Conservation (phyloP, 2,113 vertebrate species). For the Blennius ocellaris region DNA sequence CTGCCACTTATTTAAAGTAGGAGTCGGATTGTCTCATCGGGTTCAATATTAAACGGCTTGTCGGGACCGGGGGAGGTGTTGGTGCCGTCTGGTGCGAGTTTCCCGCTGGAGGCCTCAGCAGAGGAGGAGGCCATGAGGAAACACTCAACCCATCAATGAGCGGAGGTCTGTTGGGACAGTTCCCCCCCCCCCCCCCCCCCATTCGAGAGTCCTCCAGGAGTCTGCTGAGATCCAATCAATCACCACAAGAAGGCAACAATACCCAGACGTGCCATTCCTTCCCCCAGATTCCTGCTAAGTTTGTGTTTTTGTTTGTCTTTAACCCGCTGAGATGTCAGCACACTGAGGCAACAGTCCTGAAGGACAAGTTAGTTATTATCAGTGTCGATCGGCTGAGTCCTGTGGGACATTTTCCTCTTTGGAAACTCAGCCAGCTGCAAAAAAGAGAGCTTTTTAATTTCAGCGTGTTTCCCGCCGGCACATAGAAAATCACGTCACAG, state of each 20-base stretch:
- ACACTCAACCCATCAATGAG: constrained; percentile 68
- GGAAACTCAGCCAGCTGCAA: background rate
- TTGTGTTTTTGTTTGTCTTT: constrained; percentile 55
- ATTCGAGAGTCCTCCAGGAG: constrained; percentile 45
- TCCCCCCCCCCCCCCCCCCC: constrained; percentile 34
- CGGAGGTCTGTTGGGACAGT: constrained; percentile 42
- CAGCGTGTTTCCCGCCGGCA: constrained; percentile 13
- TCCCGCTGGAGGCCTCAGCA: constrained; percentile 32
- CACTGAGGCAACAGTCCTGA: background rate
- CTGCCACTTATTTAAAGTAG: background rate
- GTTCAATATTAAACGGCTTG: constrained; percentile 3
- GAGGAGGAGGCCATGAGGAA: constrained; percentile 64
- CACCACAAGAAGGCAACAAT: constrained; percentile 40
- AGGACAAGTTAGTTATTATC: constrained; percentile 30
- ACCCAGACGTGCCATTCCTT: constrained; percentile 40
- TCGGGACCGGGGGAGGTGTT: constrained; percentile 23
- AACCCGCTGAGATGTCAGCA: constrained; percentile 29
- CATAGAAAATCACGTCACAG: background rate
- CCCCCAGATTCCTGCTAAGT: too few species aligned
- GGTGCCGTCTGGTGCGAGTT: constrained; percentile 33
- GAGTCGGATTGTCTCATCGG: background rate
- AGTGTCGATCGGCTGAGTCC: constrained; percentile 8
- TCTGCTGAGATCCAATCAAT: constrained; percentile 72
- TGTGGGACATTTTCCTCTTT: constrained; percentile 1
- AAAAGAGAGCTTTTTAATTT: background rate